A percentile compares a stretch with the other conserved stretches of the same genome.
These are phyloP conservation scores for Callionymus lyra DNA, from an alignment of 2,113 vertebrate species.

Conservation along the genomic window DNA sequence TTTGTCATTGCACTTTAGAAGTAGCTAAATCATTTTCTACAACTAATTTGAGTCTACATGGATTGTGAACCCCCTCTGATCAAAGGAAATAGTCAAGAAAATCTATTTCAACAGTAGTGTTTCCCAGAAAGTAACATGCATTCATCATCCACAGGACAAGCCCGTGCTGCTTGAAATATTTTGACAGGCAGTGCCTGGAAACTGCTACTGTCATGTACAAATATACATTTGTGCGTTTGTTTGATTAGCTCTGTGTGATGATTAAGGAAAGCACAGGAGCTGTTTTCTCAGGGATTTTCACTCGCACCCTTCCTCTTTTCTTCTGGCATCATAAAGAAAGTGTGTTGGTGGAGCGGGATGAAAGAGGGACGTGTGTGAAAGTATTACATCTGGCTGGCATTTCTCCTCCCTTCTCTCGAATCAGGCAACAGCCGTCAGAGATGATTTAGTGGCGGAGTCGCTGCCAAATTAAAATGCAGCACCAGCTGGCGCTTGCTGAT, in stretches of 20 bases:
- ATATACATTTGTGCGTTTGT: slow-evolving; percentile 17
- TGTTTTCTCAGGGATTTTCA: slow-evolving; percentile 27
- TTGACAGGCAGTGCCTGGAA: no score
- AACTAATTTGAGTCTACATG: no score
- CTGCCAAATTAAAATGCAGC: slow-evolving; percentile 45
- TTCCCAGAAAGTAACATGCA: no score
- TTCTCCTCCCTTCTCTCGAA: slow-evolving; percentile 22
- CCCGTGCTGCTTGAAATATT: no score
- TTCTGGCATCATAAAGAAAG: slow-evolving; percentile 39
- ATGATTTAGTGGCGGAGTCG: slow-evolving; percentile 24
- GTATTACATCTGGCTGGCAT: slow-evolving; percentile 38
- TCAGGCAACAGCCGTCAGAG: slow-evolving; percentile 38
- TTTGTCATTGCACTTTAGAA: no score
- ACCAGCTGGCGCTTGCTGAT: slow-evolving; percentile 33
- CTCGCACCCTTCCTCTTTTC: slow-evolving; percentile 29
- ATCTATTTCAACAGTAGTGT: no score
- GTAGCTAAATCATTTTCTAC: no score
- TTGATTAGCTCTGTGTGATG: slow-evolving; percentile 14
- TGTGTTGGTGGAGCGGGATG: slow-evolving; percentile 28
- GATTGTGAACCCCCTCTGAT: no score
- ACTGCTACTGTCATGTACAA: no score
- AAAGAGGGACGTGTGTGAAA: slow-evolving; percentile 33
- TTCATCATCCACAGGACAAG: no score
- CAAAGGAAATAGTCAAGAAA: no score
- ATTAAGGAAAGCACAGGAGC: slow-evolving; percentile 15